Conservation (phyloP, 2,797 vertebrate genomes). For the Xenopus petersii region DNA sequence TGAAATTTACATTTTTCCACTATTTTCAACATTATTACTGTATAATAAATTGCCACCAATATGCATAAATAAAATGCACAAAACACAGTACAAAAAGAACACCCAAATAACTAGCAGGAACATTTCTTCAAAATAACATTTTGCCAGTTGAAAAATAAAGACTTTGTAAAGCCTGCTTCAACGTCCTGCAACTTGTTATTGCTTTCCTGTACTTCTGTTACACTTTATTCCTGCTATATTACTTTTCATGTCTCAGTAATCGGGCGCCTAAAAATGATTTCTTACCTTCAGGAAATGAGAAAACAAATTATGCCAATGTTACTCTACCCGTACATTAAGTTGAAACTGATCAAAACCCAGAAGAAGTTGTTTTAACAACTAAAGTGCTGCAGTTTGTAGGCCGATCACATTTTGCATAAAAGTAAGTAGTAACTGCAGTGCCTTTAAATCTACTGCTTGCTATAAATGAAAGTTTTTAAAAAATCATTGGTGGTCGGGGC, state of each 20-base stretch:
- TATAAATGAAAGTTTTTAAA: too few species aligned
- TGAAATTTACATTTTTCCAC: too few species aligned
- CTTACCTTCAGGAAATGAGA: conserved; percentile 6
- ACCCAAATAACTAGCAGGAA: too few species aligned
- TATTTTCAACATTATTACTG: too few species aligned
- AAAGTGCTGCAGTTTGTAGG: conserved; percentile 9
- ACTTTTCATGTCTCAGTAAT: neutral
- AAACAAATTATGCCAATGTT: neutral
- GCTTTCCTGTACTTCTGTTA: neutral
- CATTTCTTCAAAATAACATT: too few species aligned
- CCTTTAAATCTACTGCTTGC: neutral
- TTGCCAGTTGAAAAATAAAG: too few species aligned
- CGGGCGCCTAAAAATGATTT: neutral
- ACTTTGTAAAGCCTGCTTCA: too few species aligned
- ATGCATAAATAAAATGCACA: too few species aligned
- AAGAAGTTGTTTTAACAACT: neutral
- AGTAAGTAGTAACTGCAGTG: neutral
- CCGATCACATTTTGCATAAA: neutral
- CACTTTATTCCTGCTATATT: neutral
- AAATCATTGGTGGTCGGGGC: too few species aligned
- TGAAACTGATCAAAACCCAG: neutral
- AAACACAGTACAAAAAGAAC: too few species aligned
- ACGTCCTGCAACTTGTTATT: neutral
- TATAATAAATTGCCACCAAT: too few species aligned
- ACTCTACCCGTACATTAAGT: neutral